phyloP scores from a whole-genome alignment of 2,113 vertebrate genomes.

The Ageneiosus marmoratus region DNA sequence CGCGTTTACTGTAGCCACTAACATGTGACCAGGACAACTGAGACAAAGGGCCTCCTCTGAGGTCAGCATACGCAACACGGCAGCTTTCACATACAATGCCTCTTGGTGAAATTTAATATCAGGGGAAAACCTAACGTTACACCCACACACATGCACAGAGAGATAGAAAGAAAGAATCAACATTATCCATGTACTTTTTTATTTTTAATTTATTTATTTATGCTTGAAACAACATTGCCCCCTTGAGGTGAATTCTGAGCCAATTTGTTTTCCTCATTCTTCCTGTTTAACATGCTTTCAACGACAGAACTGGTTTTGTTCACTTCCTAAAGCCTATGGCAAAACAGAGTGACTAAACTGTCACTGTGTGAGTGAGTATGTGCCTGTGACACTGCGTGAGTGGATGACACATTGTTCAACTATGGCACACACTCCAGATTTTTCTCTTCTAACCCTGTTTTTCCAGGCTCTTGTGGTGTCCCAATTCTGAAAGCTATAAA shows the following conservation, averaged over 20 bases:
- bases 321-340: slow-evolving; percentile 14
- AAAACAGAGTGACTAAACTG: slow-evolving; percentile 41
- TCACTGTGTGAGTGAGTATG: slow-evolving; percentile 19
- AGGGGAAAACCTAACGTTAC: slow-evolving; percentile 29
- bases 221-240: slow-evolving; percentile 43
- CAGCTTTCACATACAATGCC: slow-evolving; percentile 44
- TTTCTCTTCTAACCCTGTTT: slow-evolving; percentile 4
- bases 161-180: background rate
- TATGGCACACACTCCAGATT: slow-evolving; percentile 11
- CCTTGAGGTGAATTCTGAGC: slow-evolving; percentile 21
- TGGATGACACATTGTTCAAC: slow-evolving; percentile 18
- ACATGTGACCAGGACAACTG: slow-evolving; percentile 16
- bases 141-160: slow-evolving; percentile 21
- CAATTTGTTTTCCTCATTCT: background rate
- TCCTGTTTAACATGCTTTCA: slow-evolving; percentile 11
- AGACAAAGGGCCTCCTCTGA: slow-evolving; percentile 46
- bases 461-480: background rate
- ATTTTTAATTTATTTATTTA: background rate
- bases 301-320: slow-evolving; percentile 28
- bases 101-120: slow-evolving; percentile 39
- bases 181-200: background rate
- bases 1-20: slow-evolving; percentile 15
- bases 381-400: slow-evolving; percentile 10
- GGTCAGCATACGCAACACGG: slow-evolving; percentile 40
- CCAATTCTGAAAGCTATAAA: slow-evolving; percentile 10